Evolutionary conservation across 2,888 invertebrate genomes (phyloP), one percentile per base, ranked within the genome.

Genomic region (Rhagonycha lutea): DNA sequence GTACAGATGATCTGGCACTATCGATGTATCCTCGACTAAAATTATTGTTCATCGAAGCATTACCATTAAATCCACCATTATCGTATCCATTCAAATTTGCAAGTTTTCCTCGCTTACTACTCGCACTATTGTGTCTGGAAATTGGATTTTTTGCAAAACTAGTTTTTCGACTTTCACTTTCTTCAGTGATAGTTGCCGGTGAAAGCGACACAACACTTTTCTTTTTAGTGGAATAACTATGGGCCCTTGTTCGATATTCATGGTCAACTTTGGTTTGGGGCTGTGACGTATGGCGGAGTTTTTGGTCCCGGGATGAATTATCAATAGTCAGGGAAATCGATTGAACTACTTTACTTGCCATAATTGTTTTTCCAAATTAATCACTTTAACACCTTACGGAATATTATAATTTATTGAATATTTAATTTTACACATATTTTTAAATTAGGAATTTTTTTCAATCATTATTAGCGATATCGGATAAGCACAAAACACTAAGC

Each of bases 181-280:
- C 72, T 65, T 80, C 80, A 9, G 61, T 67, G 73, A 72, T 79
- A 14, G 75, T 78, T 8, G 79, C 78, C 1, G 79, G 77, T 0
- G 76, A 71, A n/a, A 79, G 80, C 14, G 69, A 62, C 11, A 78
- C 74, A 28, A 77, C 1, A 47, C 5, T 4, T n/a, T n/a, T 47
- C 2, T 7, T 47, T 47, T n/a, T 5, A n/a, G 5, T 5, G 5
- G n/a, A n/a, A 8, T 74, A 80, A 74, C 71, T 79, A 9, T 83
- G 80, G 3, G 82, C 81, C 60, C 81, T 79, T 5, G 83, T 82
- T 32, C 80, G 81, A n/a, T 79, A 14, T 60, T 79, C 11, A 78
- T 72, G 60, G 3, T 12, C 32, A 2, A 32, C 12, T 74, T 71
- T 47, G 29, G 70, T 18, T 28, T 63, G 65, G n/a, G 75, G 76